Conservation (phyloP, 2,888 invertebrate genomes). For the Heliothis peltigera region DNA sequence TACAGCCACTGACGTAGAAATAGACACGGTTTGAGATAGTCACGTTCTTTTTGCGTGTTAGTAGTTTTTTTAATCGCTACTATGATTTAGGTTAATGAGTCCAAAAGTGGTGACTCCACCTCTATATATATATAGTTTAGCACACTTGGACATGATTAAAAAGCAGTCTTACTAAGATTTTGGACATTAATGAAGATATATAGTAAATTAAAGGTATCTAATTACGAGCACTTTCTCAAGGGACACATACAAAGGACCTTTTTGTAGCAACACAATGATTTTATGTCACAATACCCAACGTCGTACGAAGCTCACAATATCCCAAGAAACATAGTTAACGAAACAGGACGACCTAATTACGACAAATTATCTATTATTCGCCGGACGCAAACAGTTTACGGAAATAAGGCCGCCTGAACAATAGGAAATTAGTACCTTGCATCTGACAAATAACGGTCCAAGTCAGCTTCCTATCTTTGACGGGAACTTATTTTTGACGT, state of each 20-base stretch:
- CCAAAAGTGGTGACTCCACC: not conserved
- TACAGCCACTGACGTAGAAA: constrained; percentile 56
- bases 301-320: constrained; percentile 27
- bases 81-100: not conserved
- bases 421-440: constrained; percentile 54
- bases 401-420: constrained; percentile 45
- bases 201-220: not conserved
- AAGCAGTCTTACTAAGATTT: not conserved
- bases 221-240: not conserved
- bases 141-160: not conserved
- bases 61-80: constrained; percentile 11
- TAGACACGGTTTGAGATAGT: constrained; percentile 60
- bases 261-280: constrained; percentile 10
- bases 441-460: constrained; percentile 58
- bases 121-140: not conserved
- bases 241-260: constrained; percentile 1
- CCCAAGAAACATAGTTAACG: constrained; percentile 30
- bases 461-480: constrained; percentile 55
- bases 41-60: constrained; percentile 23
- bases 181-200: not conserved
- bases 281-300: constrained; percentile 30
- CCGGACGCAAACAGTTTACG: constrained; percentile 20
- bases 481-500: constrained; percentile 57
- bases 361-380: constrained; percentile 45
- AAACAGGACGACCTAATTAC: constrained; percentile 48